phyloP scores from a whole-genome alignment of 1,140 invertebrate species.

The Ditylenchus dipsaci region DNA sequence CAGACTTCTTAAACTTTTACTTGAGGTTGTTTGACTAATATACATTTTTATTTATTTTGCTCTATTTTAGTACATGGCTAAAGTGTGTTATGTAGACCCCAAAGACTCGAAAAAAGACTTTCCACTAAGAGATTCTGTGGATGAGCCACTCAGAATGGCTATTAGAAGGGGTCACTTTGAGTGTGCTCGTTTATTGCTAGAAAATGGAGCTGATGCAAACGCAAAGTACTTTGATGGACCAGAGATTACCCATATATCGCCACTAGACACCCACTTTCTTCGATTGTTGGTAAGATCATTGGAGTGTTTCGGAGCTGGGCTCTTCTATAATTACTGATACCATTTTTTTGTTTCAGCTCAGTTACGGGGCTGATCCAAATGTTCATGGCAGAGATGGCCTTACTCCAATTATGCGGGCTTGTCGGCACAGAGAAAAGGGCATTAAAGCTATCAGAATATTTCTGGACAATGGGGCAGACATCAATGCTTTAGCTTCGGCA shows the following conservation, averaged over 20 bases:
- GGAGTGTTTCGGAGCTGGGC: not conserved
- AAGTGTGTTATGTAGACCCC: constrained; percentile 69
- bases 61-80: constrained; percentile 66
- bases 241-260: constrained; percentile 31
- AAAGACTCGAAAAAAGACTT: constrained; percentile 30
- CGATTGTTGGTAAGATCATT: constrained; percentile 4
- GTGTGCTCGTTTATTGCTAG: constrained; percentile 66
- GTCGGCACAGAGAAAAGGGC: constrained; percentile 20
- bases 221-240: constrained; percentile 59
- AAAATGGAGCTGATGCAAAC: constrained; percentile 69
- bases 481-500: constrained; percentile 25
- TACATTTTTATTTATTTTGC: not conserved
- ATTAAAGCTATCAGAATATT: constrained; percentile 23
- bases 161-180: constrained; percentile 79
- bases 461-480: constrained; percentile 34
- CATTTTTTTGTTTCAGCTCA: constrained; percentile 29
- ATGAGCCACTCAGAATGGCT: constrained; percentile 62
- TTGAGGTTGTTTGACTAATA: constrained; percentile 61
- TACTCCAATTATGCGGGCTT: constrained; percentile 41
- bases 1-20: constrained; percentile 65
- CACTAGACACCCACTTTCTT: constrained; percentile 27
- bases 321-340: too few species aligned
- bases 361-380: constrained; percentile 40
- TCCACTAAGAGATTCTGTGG: constrained; percentile 41
- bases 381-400: constrained; percentile 28